phyloP scores from a whole-genome alignment of 2,888 invertebrate genomes.

The Drosophila melanosoma region DNA sequence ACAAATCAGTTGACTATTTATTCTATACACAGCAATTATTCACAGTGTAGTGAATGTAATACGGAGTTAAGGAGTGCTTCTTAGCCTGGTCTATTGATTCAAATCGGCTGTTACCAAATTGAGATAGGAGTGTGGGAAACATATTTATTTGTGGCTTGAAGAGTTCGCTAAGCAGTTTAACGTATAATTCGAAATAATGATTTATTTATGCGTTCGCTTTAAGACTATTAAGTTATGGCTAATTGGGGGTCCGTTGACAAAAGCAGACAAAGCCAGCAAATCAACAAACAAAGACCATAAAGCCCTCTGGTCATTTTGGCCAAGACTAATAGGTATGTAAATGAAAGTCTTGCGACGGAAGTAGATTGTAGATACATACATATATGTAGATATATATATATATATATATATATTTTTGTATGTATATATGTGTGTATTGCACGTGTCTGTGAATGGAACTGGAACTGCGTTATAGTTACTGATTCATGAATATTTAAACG shows the following conservation, averaged over 20 bases:
- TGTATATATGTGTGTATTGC: constrained; percentile 18
- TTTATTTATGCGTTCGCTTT: constrained; percentile 19
- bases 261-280: constrained; percentile 34
- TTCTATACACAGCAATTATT: neutral
- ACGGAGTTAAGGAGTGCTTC: no score
- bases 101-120: neutral
- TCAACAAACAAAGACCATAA: constrained; percentile 30
- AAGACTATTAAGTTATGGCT: constrained; percentile 19
- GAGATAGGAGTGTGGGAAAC: constrained; percentile 15
- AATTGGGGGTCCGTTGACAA: constrained; percentile 50
- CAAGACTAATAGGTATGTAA: constrained; percentile 64
- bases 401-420: neutral
- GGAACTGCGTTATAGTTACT: constrained; percentile 77
- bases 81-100: neutral
- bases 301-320: constrained; percentile 34
- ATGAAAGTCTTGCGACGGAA: constrained; percentile 69
- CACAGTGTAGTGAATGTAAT: no score
- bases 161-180: constrained; percentile 12
- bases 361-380: constrained; percentile 36
- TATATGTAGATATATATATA: neutral
- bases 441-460: constrained; percentile 57
- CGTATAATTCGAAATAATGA: constrained; percentile 2
- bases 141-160: neutral
- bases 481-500: constrained; percentile 85
- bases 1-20: neutral